Evolutionary conservation across 2,113 vertebrate species (phyloP).

Genomic region (Aphyosemion australe): DNA sequence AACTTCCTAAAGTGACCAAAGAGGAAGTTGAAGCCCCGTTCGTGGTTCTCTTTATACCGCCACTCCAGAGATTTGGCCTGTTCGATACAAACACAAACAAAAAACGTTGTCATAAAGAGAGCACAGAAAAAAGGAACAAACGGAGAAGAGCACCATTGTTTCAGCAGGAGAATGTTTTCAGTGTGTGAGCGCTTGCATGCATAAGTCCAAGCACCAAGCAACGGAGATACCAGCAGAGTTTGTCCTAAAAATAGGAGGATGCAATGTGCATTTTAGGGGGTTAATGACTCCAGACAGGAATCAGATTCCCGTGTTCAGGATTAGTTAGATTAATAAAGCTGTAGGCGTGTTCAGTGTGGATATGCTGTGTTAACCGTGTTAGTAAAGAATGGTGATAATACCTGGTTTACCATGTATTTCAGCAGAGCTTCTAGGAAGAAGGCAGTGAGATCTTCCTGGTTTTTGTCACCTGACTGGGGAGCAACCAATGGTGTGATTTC

Average conservation of each 20-base stretch:
- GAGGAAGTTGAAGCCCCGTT: constrained; percentile 97
- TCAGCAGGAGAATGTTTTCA: constrained; percentile 40
- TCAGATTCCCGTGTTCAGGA: constrained; percentile 13
- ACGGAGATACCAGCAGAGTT: constrained; percentile 14
- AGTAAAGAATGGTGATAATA: constrained; percentile 78
- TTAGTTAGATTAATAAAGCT: constrained; percentile 42
- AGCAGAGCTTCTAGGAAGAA: constrained; percentile 98
- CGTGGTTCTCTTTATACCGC: constrained; percentile 98
- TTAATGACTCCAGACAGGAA: constrained; percentile 28
- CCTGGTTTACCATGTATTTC: constrained; percentile 99
- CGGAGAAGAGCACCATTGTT: constrained; percentile 65
- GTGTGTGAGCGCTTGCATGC: constrained; percentile 33
- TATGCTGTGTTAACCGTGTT: constrained; percentile 67
- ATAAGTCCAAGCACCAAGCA: constrained; percentile 23
- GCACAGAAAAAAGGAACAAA: constrained; percentile 30
- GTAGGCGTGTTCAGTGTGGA: constrained; percentile 3
- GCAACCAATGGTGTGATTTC: constrained; percentile 97
- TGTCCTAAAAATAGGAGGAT: neutral
- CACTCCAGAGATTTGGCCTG: constrained; percentile 99
- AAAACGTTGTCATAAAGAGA: constrained; percentile 33
- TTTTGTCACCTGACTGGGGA: constrained; percentile 97
- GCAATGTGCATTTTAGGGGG: constrained; percentile 10
- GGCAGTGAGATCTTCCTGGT: constrained; percentile 97
- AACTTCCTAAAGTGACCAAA: constrained; percentile 98
- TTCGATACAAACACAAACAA: constrained; percentile 42